Evolutionary conservation across 35 echinoderm and acorn worm species (phyloP).

Genomic region (Nesometra sesokonis): DNA sequence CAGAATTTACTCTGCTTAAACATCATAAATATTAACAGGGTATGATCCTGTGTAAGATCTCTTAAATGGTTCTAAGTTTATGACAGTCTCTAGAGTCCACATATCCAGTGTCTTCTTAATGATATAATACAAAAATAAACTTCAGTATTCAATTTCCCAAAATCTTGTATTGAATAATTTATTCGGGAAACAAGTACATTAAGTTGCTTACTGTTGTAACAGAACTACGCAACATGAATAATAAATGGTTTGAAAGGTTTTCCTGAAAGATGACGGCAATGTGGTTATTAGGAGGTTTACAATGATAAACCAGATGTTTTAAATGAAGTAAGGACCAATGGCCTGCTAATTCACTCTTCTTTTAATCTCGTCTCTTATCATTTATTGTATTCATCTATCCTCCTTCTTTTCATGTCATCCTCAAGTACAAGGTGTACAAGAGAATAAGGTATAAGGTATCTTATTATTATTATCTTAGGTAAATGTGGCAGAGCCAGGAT

Average conservation of each 20-base stretch:
- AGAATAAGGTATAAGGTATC: too few relatives aligned
- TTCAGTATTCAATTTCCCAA: not conserved
- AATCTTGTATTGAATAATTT: not conserved
- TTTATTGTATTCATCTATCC: not conserved
- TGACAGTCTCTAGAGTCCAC: not conserved
- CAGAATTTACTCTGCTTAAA: not conserved
- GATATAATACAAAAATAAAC: not conserved
- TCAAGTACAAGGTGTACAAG: too few relatives aligned
- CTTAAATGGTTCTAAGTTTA: not conserved
- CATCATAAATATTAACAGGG: not conserved
- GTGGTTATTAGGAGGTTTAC: not conserved
- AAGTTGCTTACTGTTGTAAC: not conserved
- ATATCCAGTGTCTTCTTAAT: not conserved
- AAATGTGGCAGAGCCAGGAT: too few relatives aligned
- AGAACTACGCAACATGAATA: not conserved
- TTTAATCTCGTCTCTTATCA: not conserved
- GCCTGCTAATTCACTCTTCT: not conserved
- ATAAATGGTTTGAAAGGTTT: slow-evolving; percentile 1
- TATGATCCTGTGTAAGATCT: not conserved
- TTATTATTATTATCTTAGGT: too few relatives aligned
- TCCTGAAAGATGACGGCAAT: not conserved
- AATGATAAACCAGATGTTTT: not conserved
- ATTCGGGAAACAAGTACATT: not conserved
- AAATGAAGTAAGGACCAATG: not conserved
- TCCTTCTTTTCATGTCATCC: too few relatives aligned